phyloP scores from a whole-genome alignment of 2,797 vertebrate species.

The Erethizon dorsatum region DNA sequence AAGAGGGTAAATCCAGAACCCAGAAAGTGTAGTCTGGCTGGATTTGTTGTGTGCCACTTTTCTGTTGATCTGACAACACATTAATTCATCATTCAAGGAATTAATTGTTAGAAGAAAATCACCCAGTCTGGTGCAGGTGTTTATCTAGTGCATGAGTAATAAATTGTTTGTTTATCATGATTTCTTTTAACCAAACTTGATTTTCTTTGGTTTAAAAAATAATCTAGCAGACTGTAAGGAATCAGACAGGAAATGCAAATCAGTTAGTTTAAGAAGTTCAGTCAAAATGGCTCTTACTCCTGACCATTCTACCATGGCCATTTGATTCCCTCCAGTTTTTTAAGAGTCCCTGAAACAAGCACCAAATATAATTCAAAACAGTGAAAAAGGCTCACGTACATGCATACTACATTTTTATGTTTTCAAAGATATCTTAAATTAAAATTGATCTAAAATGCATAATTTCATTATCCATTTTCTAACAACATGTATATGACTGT shows the following conservation, averaged over 20 bases:
- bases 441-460: constrained; percentile 58
- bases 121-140: not conserved
- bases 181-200: constrained; percentile 26
- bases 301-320: not conserved
- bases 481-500: not conserved
- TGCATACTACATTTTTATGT: constrained; percentile 38
- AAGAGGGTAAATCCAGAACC: constrained; percentile 82
- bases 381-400: constrained; percentile 27
- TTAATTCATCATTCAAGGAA: constrained; percentile 23
- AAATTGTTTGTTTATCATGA: constrained; percentile 1
- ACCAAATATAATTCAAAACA: constrained; percentile 45
- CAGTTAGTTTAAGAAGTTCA: constrained; percentile 36
- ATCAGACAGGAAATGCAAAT: constrained; percentile 31
- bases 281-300: not conserved
- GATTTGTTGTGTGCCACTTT: not conserved
- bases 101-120: constrained; percentile 6
- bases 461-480: constrained; percentile 61
- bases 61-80: constrained; percentile 8
- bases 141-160: not conserved
- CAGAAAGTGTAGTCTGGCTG: not conserved
- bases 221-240: not conserved
- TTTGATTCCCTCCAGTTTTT: constrained; percentile 13
- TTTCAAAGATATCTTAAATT: constrained; percentile 40
- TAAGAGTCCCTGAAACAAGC: constrained; percentile 37
- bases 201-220: not conserved